A percentile compares a stretch with the other conserved stretches of the same genome.
phyloP scores from a whole-genome alignment of 2,113 vertebrate species.

The Glaucomys volans region DNA sequence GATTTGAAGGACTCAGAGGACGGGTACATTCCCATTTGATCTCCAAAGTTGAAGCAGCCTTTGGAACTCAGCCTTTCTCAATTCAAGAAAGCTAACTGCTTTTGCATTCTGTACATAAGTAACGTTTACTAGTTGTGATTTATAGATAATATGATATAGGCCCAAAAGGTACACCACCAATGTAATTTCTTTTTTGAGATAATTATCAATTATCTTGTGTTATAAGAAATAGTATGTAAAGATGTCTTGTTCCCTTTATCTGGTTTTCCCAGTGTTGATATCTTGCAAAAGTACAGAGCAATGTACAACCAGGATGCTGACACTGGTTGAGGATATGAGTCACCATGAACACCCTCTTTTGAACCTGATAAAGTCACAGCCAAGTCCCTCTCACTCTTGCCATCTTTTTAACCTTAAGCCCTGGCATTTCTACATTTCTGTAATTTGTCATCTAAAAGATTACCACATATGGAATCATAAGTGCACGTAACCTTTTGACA shows the following conservation, averaged over 20 bases:
- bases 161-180: neutral
- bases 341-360: neutral
- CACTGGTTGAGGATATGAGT: neutral
- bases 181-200: neutral
- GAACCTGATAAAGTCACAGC: neutral
- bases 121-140: neutral
- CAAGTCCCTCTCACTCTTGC: fast-evolving
- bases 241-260: neutral
- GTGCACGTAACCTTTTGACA: neutral
- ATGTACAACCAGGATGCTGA: neutral
- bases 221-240: neutral
- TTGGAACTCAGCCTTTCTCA: neutral
- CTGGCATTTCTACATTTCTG: neutral
- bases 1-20: neutral
- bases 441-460: neutral
- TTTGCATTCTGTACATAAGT: neutral
- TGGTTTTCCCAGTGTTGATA: neutral
- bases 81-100: neutral
- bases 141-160: neutral
- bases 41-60: neutral
- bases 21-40: neutral
- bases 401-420: neutral
- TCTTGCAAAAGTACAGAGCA: neutral
- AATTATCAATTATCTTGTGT: neutral
- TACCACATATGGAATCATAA: neutral